Percentiles rank a stretch among this genome's conserved stretches.
These are phyloP conservation scores for Tachypleus tridentatus DNA, from an alignment of 1,140 invertebrate genomes.

Conservation along the genomic window DNA sequence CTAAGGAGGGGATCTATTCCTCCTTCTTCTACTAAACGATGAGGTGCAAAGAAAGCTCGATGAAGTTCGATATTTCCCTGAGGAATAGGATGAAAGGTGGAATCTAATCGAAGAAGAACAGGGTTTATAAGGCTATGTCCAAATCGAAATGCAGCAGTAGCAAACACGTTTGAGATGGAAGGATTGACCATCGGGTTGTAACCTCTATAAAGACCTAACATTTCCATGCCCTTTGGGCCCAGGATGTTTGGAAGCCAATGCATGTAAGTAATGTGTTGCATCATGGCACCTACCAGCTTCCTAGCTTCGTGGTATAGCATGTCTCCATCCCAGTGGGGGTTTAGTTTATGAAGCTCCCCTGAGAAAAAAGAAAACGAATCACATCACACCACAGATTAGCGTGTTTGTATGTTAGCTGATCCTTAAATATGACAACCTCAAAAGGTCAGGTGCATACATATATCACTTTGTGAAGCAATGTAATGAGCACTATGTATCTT, in stretches of 20 bases:
- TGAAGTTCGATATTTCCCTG: slow-evolving; percentile 69
- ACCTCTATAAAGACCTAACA: slow-evolving; percentile 45
- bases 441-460: too few relatives aligned
- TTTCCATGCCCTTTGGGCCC: slow-evolving; percentile 54
- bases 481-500: too few relatives aligned
- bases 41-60: slow-evolving; percentile 93
- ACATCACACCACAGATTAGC: too few relatives aligned
- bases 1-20: slow-evolving; percentile 89
- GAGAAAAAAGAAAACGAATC: too few relatives aligned
- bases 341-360: slow-evolving; percentile 46
- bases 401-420: too few relatives aligned
- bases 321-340: slow-evolving; percentile 81
- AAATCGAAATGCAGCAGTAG: slow-evolving; percentile 88
- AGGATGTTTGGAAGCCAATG: slow-evolving; percentile 84
- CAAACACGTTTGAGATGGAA: slow-evolving; percentile 87
- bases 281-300: slow-evolving; percentile 86
- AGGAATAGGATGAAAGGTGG: slow-evolving; percentile 66
- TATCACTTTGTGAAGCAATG: too few relatives aligned
- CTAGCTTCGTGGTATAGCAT: slow-evolving; percentile 72
- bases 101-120: slow-evolving; percentile 66
- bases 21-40: slow-evolving; percentile 87
- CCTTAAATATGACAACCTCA: too few relatives aligned
- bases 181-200: slow-evolving; percentile 71
- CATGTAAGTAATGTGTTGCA: slow-evolving; percentile 91
- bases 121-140: slow-evolving; percentile 96